Evolutionary conservation across 2,113 vertebrate genomes (phyloP), one percentile per base, ranked within the genome.

Genomic region (Pollimyrus isidori): DNA sequence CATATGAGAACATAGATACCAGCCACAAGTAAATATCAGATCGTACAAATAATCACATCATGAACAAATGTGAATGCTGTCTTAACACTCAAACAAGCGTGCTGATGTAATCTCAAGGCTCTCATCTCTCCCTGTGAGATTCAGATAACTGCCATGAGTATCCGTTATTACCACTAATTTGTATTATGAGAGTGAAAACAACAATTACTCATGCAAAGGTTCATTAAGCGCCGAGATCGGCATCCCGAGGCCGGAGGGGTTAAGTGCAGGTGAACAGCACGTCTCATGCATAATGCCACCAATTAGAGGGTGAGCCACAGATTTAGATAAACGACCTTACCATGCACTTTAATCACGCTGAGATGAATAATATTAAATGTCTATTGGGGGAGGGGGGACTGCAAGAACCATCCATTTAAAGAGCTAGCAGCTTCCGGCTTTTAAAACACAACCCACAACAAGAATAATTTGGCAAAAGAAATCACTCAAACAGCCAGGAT

Each of bases 301-400:
- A 87, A 87, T 58, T 58, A 62, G 19, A 65, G 53, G 39, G 62
- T 62, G 53, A 87, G 42, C 39, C 39, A 45, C 35, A 87, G 86
- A 87, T 87, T 87, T 87, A 87, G 35, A 87, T 65, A 62, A 87
- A 87, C 35, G 13, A 53, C 42, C 56, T 87, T 30, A 62, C 35
- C 23, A 87, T 87, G 85, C 46, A 50, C 85, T 86, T 86, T 86
- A 86, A 86, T 86, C 85, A 52, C 26, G 45, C 46, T 30, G 46
- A 86, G 85, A 86, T 86, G 85, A 52, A 87, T 87, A 87, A 87
- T 87, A 87, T 87, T 87, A 87, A 50, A 87, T 17, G 73, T 80
- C 82, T 84, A 46, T 84, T 11, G 21, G 82, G 82, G 82, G 45
- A 23, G 50, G 73, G 69, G 11, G 11, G 73, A 42, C 30, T 53